Base-by-base conservation (phyloP, 1,140 invertebrate species). In the Dendrolimus punctatus region DNA sequence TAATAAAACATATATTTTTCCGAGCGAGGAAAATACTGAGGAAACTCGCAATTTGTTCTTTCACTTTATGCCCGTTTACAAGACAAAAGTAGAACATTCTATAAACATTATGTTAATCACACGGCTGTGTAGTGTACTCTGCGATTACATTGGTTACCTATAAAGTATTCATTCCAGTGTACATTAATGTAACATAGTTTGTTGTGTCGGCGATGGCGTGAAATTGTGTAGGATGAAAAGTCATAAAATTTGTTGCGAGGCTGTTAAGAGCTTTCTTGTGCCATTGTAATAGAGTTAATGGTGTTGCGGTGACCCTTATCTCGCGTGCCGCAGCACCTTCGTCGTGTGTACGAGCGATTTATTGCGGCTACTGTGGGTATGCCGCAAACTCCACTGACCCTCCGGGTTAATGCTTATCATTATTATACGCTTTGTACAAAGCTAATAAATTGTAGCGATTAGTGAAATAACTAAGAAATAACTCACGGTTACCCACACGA, bases 1-100 rank as follows among this genome's bases (percentile, higher is more conserved):
- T 85, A 85, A 85, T 85, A 85, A 85, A 85, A 85, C 82, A 85
- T 85, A 84, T 83, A 85, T 85, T 85, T 85, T 84, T 84, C 79
- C 76, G 78, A 84, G 80, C 82, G 80, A 84, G 80, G 80, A 84
- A 85, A 85, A 85, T 84, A 85, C 79, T 82, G 82, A 78, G 82
- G 80, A 85, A 85, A 84, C 80, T 85, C 79, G 80, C 80, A 85
- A 85, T 85, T 85, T 84, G 82, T 84, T 85, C 82, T 84, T 86
- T 86, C 83, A 86, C 83, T 86, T 86, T 86, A 84, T 84, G 80
- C 80, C 83, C 83, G 83, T 86, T 86, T 86, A 86, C 83, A 84
- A 86, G 83, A 86, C 80, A 86, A 86, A 86, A 84, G 82, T 82
- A 78, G 80, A 84, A 82, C 82, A 84, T 85, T 84, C 72, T 73